Evolutionary conservation across 2,888 invertebrate species (phyloP), one percentile per base, ranked within the genome.

Genomic region (Cosmorhoe ocellata): DNA sequence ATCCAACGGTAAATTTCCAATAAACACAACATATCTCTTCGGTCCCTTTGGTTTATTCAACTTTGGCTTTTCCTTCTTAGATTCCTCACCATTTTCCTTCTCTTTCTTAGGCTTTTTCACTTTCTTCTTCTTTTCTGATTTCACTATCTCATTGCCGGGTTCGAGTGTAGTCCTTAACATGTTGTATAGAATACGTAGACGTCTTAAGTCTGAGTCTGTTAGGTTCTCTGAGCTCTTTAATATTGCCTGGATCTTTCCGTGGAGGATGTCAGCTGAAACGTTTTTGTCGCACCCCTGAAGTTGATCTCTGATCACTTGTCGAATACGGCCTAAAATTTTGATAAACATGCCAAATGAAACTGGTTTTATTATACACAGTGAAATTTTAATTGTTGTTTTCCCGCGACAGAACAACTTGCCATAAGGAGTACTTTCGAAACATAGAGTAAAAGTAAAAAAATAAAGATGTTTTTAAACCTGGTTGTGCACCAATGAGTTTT

Each of bases 11-110:
- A 91, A 63, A 57, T 90, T 91, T 0, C 91, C 90, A 24, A 91
- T 56, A 64, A 90, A 90, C 13, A 88, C 89, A 1, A 90, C 83
- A 76, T 90, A 90, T 80, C 90, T 72, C 54, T 89, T 90, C 0
- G 84, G 79, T 0, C 84, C 81, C 49, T 76, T 81, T 0, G 64
- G 60, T 59, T 77, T 77, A 37, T 67, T 60, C 0, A n/a, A n/a
- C n/a, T 18, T 2, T 18, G 18, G 18, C 18, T 18, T 18, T 5
- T 58, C 61, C 9, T 59, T 66, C 10, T 68, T 67, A 8, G 63
- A 63, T 8, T 53, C 56, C 1, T 47, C 37, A 13, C n/a, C 30
- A 32, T 18, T 51, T 52, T 22, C 47, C 49, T 8, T 56, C 49
- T 11, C n/a, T 36, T 26, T 62, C 55, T 22, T 53, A 44, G 7